Percentiles rank a stretch among this genome's conserved stretches.
Evolutionary conservation across 2,888 invertebrate species (phyloP).

Genomic region (Alviniconcha strummeri): DNA sequence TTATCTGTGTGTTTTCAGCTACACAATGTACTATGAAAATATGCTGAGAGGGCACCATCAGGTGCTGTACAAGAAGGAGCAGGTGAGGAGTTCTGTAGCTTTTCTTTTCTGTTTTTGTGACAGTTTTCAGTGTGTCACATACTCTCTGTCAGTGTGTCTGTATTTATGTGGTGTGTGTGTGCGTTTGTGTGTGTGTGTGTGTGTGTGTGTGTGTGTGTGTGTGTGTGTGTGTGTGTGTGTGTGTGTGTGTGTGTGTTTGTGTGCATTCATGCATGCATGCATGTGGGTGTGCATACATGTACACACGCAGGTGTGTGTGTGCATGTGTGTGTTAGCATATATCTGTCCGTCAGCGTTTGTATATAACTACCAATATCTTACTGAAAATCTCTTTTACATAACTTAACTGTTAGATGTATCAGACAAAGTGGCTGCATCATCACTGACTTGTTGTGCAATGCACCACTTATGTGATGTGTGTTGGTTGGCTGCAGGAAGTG

Average conservation of each 20-base stretch:
- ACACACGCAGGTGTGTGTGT: background rate
- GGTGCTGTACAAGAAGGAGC: constrained; percentile 68
- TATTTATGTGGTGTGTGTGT: background rate
- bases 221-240: background rate
- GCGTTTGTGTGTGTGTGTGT: background rate
- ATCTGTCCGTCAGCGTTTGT: background rate
- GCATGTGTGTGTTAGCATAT: background rate
- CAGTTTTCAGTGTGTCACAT: background rate
- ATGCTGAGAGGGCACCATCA: constrained; percentile 68
- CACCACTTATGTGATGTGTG: no score
- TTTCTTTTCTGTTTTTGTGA: no score
- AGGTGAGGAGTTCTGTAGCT: constrained; percentile 48
- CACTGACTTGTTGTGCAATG: no score
- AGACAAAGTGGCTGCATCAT: no score
- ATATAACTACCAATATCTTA: background rate
- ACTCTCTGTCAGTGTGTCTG: background rate
- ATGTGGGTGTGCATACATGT: background rate
- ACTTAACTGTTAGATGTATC: background rate
- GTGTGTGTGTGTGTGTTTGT: constrained; percentile 3
- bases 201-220: background rate
- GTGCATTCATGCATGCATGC: background rate
- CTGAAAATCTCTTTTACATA: background rate
- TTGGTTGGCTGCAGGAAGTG: constrained; percentile 56
- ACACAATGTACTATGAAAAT: constrained; percentile 73
- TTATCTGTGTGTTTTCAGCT: constrained; percentile 51